A percentile compares a stretch with the other conserved stretches of the same genome.
Evolutionary conservation across 2,113 vertebrate species (phyloP).

Genomic region (Chaetodon auriga): DNA sequence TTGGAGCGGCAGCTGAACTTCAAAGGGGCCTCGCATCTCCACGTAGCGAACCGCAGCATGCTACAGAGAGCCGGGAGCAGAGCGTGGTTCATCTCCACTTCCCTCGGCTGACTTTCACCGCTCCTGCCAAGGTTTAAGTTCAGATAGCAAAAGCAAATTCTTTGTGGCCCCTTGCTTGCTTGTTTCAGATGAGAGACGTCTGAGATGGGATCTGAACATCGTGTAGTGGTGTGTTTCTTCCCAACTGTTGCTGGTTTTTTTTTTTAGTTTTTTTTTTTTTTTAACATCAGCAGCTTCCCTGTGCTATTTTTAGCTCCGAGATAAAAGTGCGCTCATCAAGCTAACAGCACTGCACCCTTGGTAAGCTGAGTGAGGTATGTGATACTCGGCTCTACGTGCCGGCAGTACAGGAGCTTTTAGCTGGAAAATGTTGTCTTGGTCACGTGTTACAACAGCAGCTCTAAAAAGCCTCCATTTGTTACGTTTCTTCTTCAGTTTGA

Average conservation of each 20-base stretch:
- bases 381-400: neutral
- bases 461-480: too few relatives aligned
- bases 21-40: slow-evolving; percentile 71
- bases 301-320: slow-evolving; percentile 13
- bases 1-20: slow-evolving; percentile 74
- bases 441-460: too few relatives aligned
- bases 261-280: too few relatives aligned
- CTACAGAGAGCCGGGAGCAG: slow-evolving; percentile 11
- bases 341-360: neutral
- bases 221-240: neutral
- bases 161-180: neutral
- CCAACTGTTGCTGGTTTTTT: neutral
- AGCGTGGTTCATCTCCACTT: slow-evolving; percentile 22
- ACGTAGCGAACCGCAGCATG: neutral
- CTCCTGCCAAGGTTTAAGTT: too few relatives aligned
- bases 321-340: neutral
- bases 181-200: neutral
- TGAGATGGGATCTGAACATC: neutral
- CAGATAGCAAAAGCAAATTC: neutral
- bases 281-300: neutral
- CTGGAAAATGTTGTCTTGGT: too few relatives aligned
- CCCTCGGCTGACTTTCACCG: slow-evolving; percentile 5
- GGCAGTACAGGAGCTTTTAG: neutral
- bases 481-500: too few relatives aligned
- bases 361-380: neutral